Base-by-base conservation (phyloP, 2,113 vertebrate genomes). In the Pygoscelis adeliae region DNA sequence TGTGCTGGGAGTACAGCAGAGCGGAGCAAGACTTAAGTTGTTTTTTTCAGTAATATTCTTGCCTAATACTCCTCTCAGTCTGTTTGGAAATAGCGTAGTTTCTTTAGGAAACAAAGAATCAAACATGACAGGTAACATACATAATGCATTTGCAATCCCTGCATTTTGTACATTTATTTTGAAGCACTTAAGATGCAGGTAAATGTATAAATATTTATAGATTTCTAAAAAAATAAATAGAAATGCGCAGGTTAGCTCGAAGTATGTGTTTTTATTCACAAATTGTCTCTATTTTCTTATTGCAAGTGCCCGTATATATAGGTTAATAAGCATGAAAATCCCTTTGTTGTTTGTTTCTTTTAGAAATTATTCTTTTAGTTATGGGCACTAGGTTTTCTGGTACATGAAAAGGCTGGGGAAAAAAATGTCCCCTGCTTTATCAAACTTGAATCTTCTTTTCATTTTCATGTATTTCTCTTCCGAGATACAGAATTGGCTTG, bases 31-130 rank as follows among this genome's bases (percentile, higher is more conserved):
- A 94, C 87, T 96, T 97, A 97, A 96, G 95, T 96, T 96, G 69
- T 22, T 97, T 97, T 97, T 96, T 96, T 55, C 94, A 87, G 94
- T 98, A 96, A 96, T 97, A 94, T 97, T 97, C 93, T 97, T 95
- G 83, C 95, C 89, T 97, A 98, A 98, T 98, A 96, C 92, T 91
- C 82, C 42, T 93, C 59, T 74, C 80, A 81, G 90, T 93, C 88
- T 97, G 90, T 98, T 97, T 96, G 89, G 93, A 98, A 97, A 98
- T 83, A 88, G 59, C 85, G 62, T 95, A 59, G 49, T 97, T 98
- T 98, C 96, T 97, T 98, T 98, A 96, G 92, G 97, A 98, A 97
- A 99, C 97, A 98, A 98, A 99, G 93, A 94, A 95, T 98, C 98
- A 98, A 94, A 93, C 97, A 98, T 97, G 98, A 97, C 95, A 97